Percentiles rank a stretch among this genome's conserved stretches.
Conservation (phyloP, 2,797 vertebrate genomes). For the Xiphorhynchus erythropygius region DNA sequence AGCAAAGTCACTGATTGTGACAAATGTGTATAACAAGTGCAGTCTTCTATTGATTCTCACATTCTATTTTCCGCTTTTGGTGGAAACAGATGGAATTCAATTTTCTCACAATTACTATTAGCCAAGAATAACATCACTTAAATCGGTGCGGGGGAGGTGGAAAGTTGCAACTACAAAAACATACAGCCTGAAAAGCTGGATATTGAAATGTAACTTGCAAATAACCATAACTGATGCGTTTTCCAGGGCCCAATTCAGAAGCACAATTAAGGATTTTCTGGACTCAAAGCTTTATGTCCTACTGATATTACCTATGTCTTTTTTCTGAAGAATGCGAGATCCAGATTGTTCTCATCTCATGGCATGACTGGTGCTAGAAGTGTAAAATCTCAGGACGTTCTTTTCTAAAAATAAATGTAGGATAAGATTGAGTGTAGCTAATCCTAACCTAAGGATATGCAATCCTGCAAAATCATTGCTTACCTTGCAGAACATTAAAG, state of each 20-base stretch:
- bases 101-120: slow-evolving; percentile 71
- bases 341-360: background rate
- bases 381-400: background rate
- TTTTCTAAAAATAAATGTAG: background rate
- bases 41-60: slow-evolving; percentile 69
- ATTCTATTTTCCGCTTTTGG: slow-evolving; percentile 64
- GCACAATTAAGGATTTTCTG: background rate
- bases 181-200: slow-evolving; percentile 45
- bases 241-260: background rate
- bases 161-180: slow-evolving; percentile 61
- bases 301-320: background rate
- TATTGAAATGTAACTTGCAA: slow-evolving; percentile 50
- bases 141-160: slow-evolving; percentile 60
- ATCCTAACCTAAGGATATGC: background rate
- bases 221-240: slow-evolving; percentile 14
- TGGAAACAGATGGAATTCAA: slow-evolving; percentile 70
- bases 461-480: background rate
- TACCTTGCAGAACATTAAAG: background rate
- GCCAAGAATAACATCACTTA: slow-evolving; percentile 71
- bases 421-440: background rate
- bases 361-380: background rate
- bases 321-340: background rate
- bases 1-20: slow-evolving; percentile 59
- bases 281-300: background rate
- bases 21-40: slow-evolving; percentile 67